Evolutionary conservation across 64 coral and sea anemone genomes (phyloP), one percentile per base, ranked within the genome.

Genomic region (Stichodactyla helianthus): DNA sequence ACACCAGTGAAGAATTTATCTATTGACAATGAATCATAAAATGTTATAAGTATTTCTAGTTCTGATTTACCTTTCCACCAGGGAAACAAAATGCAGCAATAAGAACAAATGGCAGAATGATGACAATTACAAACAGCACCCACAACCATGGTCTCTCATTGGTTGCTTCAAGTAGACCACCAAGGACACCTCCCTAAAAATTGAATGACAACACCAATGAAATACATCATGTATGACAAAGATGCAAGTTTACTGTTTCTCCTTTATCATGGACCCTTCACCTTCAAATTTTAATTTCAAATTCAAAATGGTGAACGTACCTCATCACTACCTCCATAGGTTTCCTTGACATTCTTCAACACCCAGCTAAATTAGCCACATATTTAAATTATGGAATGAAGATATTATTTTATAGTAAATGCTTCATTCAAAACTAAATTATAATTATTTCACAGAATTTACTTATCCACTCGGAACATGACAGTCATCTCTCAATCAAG

Each of bases 11-110:
- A 44, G 35, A 44, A 44, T 44, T 44, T 44, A 44, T 44, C 35
- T 44, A 44, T 44, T 44, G 35, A 44, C 35, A 44, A 3, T 44
- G 35, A 44, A 44, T 44, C 35, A 44, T 44, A 44, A 44, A 44
- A 44, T 44, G 4, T 44, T 44, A 44, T 44, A 44, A 44, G 35
- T 3, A 44, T 44, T 23, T 14, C 27, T n/a, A 74, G 68, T 74
- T 77, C 17, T 27, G 8, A 87, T 84, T 27, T 77, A 99, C 97
- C 97, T 99, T 99, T 57, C 92, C 88, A 83, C 97, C 90, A 78
- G 97, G 97, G 85, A 92, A 95, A 83, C 97, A 99, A 86, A 91
- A 99, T 12, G 93, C 97, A 22, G 97, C 97, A 71, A 99, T 99
- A 52, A 99, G 77, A 20, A 94, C 91, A 88, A 99, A 99, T 26